Conservation (phyloP, 2,113 vertebrate genomes). For the Alligator sinensis region DNA sequence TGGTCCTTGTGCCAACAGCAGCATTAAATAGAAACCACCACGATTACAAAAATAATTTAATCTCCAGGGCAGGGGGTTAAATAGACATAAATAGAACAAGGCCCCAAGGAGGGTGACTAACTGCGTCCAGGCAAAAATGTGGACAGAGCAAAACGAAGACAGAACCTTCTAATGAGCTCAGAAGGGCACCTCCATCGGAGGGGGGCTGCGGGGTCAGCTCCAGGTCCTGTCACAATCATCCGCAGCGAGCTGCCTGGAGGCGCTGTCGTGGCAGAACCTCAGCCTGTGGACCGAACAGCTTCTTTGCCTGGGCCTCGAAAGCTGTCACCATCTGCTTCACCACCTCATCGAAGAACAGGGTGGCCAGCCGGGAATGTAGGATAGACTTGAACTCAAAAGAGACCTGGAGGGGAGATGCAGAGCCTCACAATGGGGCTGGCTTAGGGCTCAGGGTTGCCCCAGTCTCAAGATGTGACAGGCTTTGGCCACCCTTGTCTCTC, state of each 20-base stretch:
- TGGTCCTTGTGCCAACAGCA: background rate
- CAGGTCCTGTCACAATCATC: background rate
- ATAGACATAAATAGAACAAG: background rate
- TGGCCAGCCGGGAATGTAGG: slow-evolving; percentile 79
- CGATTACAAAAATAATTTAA: background rate
- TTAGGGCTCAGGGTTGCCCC: background rate
- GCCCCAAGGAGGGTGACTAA: background rate
- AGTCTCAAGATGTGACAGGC: background rate
- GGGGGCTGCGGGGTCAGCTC: background rate
- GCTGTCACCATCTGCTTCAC: slow-evolving; percentile 82
- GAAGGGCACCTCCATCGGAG: background rate
- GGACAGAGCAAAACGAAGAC: background rate
- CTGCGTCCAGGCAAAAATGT: background rate
- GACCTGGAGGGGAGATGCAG: slow-evolving; percentile 61
- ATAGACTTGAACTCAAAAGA: slow-evolving; percentile 83
- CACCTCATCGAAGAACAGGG: slow-evolving; percentile 80
- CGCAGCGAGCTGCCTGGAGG: background rate
- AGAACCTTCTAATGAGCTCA: background rate
- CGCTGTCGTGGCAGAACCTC: background rate
- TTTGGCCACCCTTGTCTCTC: background rate
- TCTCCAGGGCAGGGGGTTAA: background rate
- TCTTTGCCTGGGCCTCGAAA: slow-evolving; percentile 75
- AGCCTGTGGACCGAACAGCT: slow-evolving; percentile 52
- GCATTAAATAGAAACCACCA: background rate
- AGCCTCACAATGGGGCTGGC: background rate